Evolutionary conservation across 2,797 vertebrate species (phyloP), one percentile per base, ranked within the genome.

Genomic region (Pogoniulus pusillus): DNA sequence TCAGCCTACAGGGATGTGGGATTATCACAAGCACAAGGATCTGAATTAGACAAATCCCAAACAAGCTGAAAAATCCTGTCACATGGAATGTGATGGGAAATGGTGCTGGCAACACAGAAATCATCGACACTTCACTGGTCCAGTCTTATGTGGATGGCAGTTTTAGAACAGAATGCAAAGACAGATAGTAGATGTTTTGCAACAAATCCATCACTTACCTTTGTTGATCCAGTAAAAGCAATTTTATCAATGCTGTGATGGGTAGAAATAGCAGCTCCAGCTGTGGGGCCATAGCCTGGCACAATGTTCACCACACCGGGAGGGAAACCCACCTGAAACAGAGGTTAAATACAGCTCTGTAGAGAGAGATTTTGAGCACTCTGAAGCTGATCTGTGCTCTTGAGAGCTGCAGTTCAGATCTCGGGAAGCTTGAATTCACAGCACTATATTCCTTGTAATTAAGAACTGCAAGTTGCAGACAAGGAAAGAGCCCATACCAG

Each of bases 221-320:
- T 97, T 55, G 98, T 99, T 30, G 99, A 99, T 12, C 99, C 99
- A 1, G 99, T 99, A 96, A 99, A 99, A n/a, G 98, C 98, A 65
- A 99, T 98, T 97, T 99, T 99, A 97, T 98, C 97, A 39, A 99
- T 97, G 71, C 97, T 98, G 82, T 98, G 98, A 91, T 99, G 99
- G 60, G 95, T 97, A 58, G 98, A 98, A 64, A 99, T 98, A 4
- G 99, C 98, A 24, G 98, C 98, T 70, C 99, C 99, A 4, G 98
- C 98, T 3, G 98, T 99, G 41, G 98, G 98, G 15, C 99, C 99
- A 0, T 98, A 99, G 39, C 99, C 99, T 26, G 99, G 99, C 51
- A 99, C 95, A 9, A 99, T 99, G 95, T 99, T 99, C 87, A 99
- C 98, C 59, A 99, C 99, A 34, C 99, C 99, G 6, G 98, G 98